Conservation (phyloP, 2,113 vertebrate species). For the Aramus guarauna region DNA sequence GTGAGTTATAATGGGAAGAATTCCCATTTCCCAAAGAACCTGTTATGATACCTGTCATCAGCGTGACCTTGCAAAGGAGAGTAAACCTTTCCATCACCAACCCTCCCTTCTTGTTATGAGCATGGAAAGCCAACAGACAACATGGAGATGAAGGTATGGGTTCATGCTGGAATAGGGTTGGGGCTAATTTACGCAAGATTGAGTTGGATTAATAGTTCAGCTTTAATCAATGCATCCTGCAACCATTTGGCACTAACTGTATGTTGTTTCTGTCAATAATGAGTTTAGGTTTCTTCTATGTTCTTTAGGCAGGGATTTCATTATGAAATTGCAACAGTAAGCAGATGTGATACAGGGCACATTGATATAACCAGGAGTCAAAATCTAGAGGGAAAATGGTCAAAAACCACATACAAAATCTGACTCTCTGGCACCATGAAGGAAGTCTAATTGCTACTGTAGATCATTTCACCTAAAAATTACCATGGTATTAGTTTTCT, state of each 20-base stretch:
- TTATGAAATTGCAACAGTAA: slow-evolving; percentile 6
- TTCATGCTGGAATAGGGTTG: neutral
- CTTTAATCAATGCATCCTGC: neutral
- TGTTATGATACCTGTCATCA: neutral
- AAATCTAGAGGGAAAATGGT: neutral
- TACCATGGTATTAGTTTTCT: neutral
- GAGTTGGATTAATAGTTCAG: neutral
- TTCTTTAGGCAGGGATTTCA: slow-evolving; percentile 20
- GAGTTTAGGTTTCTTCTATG: slow-evolving; percentile 1
- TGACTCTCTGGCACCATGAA: neutral
- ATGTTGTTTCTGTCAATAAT: neutral
- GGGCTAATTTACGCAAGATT: neutral
- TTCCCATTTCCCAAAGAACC: neutral
- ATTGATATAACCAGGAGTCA: neutral
- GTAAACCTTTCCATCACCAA: neutral
- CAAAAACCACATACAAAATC: neutral
- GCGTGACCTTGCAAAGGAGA: neutral
- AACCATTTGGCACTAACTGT: neutral
- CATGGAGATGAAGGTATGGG: neutral
- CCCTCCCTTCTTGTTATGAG: neutral
- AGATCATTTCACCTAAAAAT: neutral
- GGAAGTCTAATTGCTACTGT: neutral
- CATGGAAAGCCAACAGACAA: neutral
- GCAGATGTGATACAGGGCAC: neutral
- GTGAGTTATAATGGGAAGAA: neutral